Base-by-base conservation (phyloP, 2,888 invertebrate genomes). In the Euzetes globulus region DNA sequence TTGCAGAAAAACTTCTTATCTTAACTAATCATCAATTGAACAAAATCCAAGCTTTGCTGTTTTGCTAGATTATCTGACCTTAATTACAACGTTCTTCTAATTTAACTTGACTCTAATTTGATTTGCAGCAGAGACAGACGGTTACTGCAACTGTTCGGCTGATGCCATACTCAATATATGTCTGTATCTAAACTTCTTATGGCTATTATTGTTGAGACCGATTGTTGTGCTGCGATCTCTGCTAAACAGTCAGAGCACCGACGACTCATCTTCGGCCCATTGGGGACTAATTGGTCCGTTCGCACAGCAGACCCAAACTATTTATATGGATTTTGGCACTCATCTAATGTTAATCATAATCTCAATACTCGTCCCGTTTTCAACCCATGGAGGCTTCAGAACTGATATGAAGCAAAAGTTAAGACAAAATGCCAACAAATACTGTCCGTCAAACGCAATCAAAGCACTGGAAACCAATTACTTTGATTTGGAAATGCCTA, bases 291-390 rank as follows among this genome's bases (percentile, higher is more conserved):
- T 70, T 1, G 47, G 37, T 27, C 47, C 45, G 15, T 45, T 70
- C 9, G 1, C 17, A 41, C 68, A 70, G 9, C 37, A 25, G 11
- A 74, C 45, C 13, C 63, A 37, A 37, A 37, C 78, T 11, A 75
- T 75, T 65, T 76, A 78, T 68, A 74, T 79, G 72, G 79, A 79
- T 63, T 76, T 79, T 45, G 78, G 79, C 13, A 77, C 76, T 37
- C 78, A 79, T 63, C 68, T 79, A 5, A 76, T 78, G 1, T 68
- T 79, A 6, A 76, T 78, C 17, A 76, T 78, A 58, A 72, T 78
- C 0, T 76, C 78, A 0, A 75, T 78, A 47, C 72, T 78, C 33
- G 72, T 78, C 11, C 79, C 85, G 81, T 87, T 87, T n/a, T 83
- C 85, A 25, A 88, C 63, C 71, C 72, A 60, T 74, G 70, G 45